These are phyloP conservation scores for Pantala flavescens DNA, from an alignment of 1,140 invertebrate genomes.

Conservation along the genomic window DNA sequence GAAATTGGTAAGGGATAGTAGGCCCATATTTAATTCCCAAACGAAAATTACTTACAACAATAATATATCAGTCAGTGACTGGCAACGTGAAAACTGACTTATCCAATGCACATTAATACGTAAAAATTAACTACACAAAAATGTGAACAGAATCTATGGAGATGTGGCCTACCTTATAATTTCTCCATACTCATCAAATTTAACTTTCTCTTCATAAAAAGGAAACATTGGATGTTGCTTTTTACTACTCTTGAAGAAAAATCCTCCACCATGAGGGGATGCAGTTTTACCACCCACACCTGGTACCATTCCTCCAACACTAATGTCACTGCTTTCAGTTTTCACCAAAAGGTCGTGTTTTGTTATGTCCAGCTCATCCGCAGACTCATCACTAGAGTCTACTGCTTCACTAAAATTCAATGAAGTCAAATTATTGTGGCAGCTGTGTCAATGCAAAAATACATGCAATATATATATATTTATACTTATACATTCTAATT, in stretches of 20 bases:
- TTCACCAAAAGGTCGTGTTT: constrained; percentile 83
- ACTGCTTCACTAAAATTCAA: constrained; percentile 41
- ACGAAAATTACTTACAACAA: no score
- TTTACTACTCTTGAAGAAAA: constrained; percentile 85
- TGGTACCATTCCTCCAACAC: not conserved
- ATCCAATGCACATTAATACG: no score
- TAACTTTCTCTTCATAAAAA: constrained; percentile 83
- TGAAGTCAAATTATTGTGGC: no score
- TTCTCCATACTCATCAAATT: constrained; percentile 92
- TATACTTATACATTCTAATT: no score
- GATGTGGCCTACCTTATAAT: constrained; percentile 66
- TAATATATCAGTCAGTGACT: no score
- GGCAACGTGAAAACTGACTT: no score
- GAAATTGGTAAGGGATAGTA: no score
- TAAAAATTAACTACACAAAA: no score
- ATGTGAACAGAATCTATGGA: no score
- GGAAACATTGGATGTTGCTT: constrained; percentile 96
- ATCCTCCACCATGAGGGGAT: constrained; percentile 19
- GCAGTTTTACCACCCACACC: constrained; percentile 15
- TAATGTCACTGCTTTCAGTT: constrained; percentile 37
- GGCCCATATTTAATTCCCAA: no score
- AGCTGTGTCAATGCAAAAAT: no score
- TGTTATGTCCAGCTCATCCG: constrained; percentile 70
- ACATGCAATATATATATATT: constrained; percentile 2
- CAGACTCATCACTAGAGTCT: constrained; percentile 71